Evolutionary conservation across 2,888 invertebrate genomes (phyloP), one percentile per base, ranked within the genome.

Genomic region (Laothoe populi): DNA sequence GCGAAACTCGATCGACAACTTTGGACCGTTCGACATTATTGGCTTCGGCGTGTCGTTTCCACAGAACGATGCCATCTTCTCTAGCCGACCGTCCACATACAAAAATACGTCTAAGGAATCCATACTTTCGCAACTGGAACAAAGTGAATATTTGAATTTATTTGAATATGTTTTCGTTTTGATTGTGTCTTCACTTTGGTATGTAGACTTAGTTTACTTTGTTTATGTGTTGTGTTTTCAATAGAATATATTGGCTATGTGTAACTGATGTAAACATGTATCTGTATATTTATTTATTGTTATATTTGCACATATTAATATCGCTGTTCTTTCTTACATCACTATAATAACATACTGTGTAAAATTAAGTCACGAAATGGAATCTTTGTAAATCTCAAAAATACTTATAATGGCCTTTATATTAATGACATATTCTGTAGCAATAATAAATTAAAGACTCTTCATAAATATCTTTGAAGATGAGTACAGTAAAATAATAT

Each of bases 11-110:
- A 99, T 89, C 70, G 96, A 95, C 82, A 99, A 92, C 77, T 96
- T 94, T 63, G 97, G 96, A 69, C 97, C 97, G 83, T 96, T 97
- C 69, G 98, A 98, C 98, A 99, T 99, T 77, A 99, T 94, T 72
- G 97, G 97, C 75, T 96, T 96, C 8, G 98, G 98, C 72, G 95
- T 87, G 66, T 95, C 95, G 66, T 93, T 94, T 11, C 98, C 98
- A 85, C 99, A 99, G 82, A 97, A 97, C 58, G 96, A 96, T 80
- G 97, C 97, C 79, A 98, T 96, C 83, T 97, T 96, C 82, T 97
- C 97, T 86, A 96, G 95, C 75, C 97, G 94, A 2, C 97, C 97
- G 66, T 97, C 96, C 71, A 96, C 96, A 77, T 96, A 95, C 58
- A 98, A 96, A 88, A 96, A 96, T 65, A 97, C 95, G 78, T 96